A percentile compares a stretch with the other conserved stretches of the same genome.
phyloP scores from a whole-genome alignment of 2,888 invertebrate species.

The Amblyteles armatorius region DNA sequence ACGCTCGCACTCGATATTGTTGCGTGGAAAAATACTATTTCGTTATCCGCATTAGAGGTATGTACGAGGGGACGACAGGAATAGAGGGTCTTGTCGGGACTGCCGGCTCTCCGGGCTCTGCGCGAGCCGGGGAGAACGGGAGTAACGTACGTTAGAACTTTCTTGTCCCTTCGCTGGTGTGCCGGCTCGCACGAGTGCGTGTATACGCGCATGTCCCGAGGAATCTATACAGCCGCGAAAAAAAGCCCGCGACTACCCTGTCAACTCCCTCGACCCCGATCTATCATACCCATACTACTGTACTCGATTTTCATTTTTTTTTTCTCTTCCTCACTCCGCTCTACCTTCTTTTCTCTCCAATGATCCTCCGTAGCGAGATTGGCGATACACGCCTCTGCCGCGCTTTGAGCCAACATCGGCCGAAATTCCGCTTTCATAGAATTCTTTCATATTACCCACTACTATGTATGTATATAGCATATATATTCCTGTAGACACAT shows the following conservation, averaged over 20 bases:
- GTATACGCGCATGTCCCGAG: conserved; percentile 35
- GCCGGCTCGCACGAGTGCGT: conserved; percentile 40
- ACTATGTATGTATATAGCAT: conserved; percentile 16
- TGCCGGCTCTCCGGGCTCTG: neutral
- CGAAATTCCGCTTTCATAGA: conserved; percentile 65
- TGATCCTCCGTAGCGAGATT: conserved; percentile 78
- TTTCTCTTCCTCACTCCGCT: conserved; percentile 72
- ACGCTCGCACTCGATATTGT: conserved; percentile 29
- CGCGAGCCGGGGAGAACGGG: neutral
- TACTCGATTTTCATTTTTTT: conserved; percentile 81
- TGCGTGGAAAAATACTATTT: conserved; percentile 51
- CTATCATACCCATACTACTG: conserved; percentile 80
- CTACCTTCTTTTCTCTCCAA: conserved; percentile 75
- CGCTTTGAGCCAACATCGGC: conserved; percentile 39
- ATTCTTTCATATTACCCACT: conserved; percentile 49
- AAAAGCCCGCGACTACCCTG: conserved; percentile 73
- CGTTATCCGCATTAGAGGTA: conserved; percentile 51
- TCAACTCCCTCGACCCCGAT: conserved; percentile 81
- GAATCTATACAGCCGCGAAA: conserved; percentile 33
- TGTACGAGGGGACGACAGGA: conserved; percentile 36
- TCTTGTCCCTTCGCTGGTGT: conserved; percentile 10
- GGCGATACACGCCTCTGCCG: conserved; percentile 66
- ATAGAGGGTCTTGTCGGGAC: conserved; percentile 32
- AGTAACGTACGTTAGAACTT: conserved; percentile 31
- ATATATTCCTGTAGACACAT: no score